Conservation (phyloP, 2,888 invertebrate species). For the Meganola albula region DNA sequence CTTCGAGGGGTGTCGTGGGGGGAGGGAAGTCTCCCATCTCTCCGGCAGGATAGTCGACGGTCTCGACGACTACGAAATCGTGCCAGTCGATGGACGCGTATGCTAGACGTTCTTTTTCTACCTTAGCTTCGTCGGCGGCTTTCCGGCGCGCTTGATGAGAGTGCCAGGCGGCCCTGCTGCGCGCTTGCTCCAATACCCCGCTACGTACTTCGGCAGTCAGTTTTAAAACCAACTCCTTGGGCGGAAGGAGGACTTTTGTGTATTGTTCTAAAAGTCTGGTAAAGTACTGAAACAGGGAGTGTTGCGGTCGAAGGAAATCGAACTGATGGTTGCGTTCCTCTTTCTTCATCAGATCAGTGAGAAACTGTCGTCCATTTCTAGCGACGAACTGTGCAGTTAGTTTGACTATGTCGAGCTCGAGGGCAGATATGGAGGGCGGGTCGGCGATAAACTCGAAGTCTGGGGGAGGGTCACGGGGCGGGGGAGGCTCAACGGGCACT, state of each 20-base stretch:
- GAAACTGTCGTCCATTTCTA: conserved; percentile 97
- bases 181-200: conserved; percentile 89
- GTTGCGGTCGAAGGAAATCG: conserved; percentile 98
- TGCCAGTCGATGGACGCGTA: conserved; percentile 99
- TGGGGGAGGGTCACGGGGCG: conserved; percentile 93
- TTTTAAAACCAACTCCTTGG: conserved; percentile 90
- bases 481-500: conserved; percentile 89
- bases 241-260: conserved; percentile 97
- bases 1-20: conserved; percentile 97
- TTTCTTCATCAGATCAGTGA: conserved; percentile 98
- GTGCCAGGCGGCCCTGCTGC: conserved; percentile 97
- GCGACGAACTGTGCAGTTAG: conserved; percentile 99
- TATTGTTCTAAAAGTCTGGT: conserved; percentile 98
- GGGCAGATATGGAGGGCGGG: conserved; percentile 98
- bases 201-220: conserved; percentile 87
- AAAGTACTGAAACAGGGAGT: conserved; percentile 98
- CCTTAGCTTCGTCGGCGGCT: conserved; percentile 95
- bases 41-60: conserved; percentile 98
- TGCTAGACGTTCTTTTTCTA: conserved; percentile 95
- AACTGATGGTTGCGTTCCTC: conserved; percentile 99
- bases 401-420: conserved; percentile 98
- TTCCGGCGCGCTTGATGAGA: conserved; percentile 95
- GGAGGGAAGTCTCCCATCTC: conserved; percentile 98
- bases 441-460: conserved; percentile 97
- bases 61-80: conserved; percentile 99